phyloP scores from a whole-genome alignment of 2,797 vertebrate genomes.

The Nothura maculosa region DNA sequence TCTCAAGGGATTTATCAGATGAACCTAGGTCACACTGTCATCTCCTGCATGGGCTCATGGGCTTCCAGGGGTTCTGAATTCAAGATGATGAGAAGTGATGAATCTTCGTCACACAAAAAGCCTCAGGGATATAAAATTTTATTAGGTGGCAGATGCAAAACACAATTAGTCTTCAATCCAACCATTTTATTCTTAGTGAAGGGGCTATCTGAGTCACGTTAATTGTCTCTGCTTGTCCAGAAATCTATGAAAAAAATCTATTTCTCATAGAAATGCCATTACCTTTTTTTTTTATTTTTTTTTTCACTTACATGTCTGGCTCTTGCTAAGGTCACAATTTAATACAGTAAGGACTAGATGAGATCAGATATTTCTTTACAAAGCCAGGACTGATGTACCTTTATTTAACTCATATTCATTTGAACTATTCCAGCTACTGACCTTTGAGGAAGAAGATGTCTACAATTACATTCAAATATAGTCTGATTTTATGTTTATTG shows the following conservation, averaged over 20 bases:
- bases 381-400: neutral
- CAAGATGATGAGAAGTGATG: slow-evolving; percentile 27
- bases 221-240: neutral
- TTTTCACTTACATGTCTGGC: neutral
- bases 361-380: neutral
- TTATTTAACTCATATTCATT: neutral
- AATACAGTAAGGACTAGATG: neutral
- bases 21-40: slow-evolving; percentile 15
- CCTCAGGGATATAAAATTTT: slow-evolving; percentile 30
- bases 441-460: neutral
- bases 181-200: slow-evolving; percentile 9
- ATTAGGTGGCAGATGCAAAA: slow-evolving; percentile 51
- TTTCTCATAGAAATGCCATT: neutral
- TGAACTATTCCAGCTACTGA: neutral
- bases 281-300: neutral
- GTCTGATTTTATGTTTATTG: neutral
- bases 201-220: neutral
- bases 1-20: neutral
- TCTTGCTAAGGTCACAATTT: neutral
- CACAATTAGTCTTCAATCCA: slow-evolving; percentile 21
- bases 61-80: neutral
- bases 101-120: slow-evolving; percentile 28
- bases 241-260: slow-evolving; percentile 7
- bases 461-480: neutral
- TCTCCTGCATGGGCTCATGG: neutral